These are phyloP conservation scores for Struthidea cinerea DNA, from an alignment of 2,113 vertebrate genomes.

Conservation along the genomic window DNA sequence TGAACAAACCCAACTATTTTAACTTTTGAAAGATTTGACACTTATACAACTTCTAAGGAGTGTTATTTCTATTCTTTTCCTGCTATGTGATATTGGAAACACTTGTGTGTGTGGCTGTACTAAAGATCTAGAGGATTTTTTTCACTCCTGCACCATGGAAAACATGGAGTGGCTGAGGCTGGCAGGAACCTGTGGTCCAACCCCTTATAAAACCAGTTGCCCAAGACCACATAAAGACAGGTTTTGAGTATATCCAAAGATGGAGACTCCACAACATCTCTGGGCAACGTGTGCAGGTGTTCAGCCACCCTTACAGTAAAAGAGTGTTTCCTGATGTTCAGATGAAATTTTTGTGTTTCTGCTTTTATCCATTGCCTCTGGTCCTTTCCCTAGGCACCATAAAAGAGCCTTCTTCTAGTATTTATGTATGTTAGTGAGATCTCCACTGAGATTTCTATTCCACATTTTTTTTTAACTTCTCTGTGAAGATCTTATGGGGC, in stretches of 20 bases:
- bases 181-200: not conserved
- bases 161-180: not conserved
- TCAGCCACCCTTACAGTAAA: not conserved
- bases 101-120: not conserved
- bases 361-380: not conserved
- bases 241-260: not conserved
- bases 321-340: not conserved
- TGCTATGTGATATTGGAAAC: not conserved
- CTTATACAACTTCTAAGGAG: not conserved
- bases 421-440: not conserved
- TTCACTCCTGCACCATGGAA: not conserved
- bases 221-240: not conserved
- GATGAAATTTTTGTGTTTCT: not conserved
- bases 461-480: not conserved
- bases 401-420: not conserved
- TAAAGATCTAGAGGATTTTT: not conserved
- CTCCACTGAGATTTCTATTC: not conserved
- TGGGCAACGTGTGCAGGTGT: not conserved
- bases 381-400: not conserved
- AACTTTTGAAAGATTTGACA: not conserved
- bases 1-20: not conserved
- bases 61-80: not conserved
- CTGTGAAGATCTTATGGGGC: not conserved
- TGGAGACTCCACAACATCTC: not conserved
- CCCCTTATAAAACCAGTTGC: accelerated